Percentiles rank a stretch among this genome's conserved stretches.
Conservation (phyloP, 1,140 invertebrate species). For the Conopomorpha cramerella region DNA sequence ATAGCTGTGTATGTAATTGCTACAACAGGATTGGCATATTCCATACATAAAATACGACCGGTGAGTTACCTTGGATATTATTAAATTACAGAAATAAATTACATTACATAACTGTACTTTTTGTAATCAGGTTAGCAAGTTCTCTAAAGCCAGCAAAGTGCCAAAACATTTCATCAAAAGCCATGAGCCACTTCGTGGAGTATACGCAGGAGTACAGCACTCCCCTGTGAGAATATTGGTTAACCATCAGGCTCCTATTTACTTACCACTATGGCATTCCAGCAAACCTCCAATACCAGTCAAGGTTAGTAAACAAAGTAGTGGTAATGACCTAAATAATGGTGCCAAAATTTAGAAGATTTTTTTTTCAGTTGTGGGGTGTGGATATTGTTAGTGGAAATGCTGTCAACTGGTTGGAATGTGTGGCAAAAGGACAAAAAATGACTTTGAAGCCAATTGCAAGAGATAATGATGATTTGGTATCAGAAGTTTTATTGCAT, state of each 20-base stretch:
- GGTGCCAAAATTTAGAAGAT: slow-evolving; percentile 10
- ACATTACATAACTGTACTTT: slow-evolving; percentile 11
- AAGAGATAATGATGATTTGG: slow-evolving; percentile 37
- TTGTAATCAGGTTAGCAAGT: slow-evolving; percentile 52
- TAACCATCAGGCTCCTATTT: slow-evolving; percentile 47
- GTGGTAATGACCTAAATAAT: slow-evolving; percentile 2
- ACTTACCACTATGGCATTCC: slow-evolving; percentile 57
- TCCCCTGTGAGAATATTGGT: slow-evolving; percentile 40
- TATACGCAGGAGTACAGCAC: slow-evolving; percentile 41
- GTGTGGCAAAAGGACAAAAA: slow-evolving; percentile 41
- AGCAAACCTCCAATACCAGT: slow-evolving; percentile 53
- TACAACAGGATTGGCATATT: slow-evolving; percentile 42
- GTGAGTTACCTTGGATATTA: slow-evolving; percentile 21
- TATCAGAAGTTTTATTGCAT: slow-evolving; percentile 44
- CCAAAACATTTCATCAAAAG: slow-evolving; percentile 46
- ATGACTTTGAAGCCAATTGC: slow-evolving; percentile 38
- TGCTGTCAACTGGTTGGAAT: slow-evolving; percentile 49
- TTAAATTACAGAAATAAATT: slow-evolving; percentile 24
- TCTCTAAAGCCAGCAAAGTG: slow-evolving; percentile 47
- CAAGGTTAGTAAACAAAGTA: slow-evolving; percentile 41
- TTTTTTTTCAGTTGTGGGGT: slow-evolving; percentile 39
- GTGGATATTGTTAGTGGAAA: slow-evolving; percentile 45
- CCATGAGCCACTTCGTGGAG: slow-evolving; percentile 40
- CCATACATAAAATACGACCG: slow-evolving; percentile 54
- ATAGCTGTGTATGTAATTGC: slow-evolving; percentile 54